A percentile compares a stretch with the other conserved stretches of the same genome.
phyloP scores from a whole-genome alignment of 2,888 invertebrate genomes.

The Drosophila robusta region DNA sequence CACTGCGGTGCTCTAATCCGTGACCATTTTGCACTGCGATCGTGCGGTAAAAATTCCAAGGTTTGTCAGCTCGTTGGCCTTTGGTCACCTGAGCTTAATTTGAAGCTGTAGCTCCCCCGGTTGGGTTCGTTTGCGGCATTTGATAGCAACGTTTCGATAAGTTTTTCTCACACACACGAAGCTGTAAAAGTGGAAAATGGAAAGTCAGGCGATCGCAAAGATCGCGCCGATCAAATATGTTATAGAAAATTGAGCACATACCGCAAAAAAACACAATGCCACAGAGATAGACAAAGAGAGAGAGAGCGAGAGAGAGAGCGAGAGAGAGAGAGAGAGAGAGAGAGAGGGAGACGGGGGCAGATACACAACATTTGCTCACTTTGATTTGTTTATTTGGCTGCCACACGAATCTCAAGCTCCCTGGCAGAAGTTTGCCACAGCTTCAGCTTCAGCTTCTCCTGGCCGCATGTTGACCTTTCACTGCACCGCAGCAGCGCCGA shows the following conservation, averaged over 20 bases:
- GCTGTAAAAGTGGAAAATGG: conserved; percentile 66
- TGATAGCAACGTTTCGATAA: conserved; percentile 72
- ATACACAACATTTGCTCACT: conserved; percentile 68
- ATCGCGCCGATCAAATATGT: conserved; percentile 75
- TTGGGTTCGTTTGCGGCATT: conserved; percentile 54
- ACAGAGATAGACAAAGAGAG: conserved; percentile 3
- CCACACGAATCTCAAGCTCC: conserved; percentile 73
- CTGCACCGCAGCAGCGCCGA: conserved; percentile 58
- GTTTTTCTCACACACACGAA: conserved; percentile 74
- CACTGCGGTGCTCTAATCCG: conserved; percentile 43
- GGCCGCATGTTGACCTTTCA: conserved; percentile 76
- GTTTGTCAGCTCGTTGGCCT: conserved; percentile 84
- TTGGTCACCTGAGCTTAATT: conserved; percentile 83
- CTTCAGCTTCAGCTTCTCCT: conserved; percentile 57
- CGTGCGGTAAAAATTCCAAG: conserved; percentile 66
- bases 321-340: not conserved
- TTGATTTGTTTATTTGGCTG: conserved; percentile 77
- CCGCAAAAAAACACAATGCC: conserved; percentile 65
- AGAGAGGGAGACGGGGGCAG: conserved; percentile 4
- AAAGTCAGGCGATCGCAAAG: conserved; percentile 76
- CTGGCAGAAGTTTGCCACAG: conserved; percentile 61
- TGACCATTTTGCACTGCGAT: conserved; percentile 59
- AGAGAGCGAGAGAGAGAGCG: not conserved
- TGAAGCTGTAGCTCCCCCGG: conserved; percentile 48
- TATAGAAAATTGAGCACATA: conserved; percentile 79